These are phyloP conservation scores for Heterochromis multidens DNA, from an alignment of 2,113 vertebrate species.

Conservation along the genomic window DNA sequence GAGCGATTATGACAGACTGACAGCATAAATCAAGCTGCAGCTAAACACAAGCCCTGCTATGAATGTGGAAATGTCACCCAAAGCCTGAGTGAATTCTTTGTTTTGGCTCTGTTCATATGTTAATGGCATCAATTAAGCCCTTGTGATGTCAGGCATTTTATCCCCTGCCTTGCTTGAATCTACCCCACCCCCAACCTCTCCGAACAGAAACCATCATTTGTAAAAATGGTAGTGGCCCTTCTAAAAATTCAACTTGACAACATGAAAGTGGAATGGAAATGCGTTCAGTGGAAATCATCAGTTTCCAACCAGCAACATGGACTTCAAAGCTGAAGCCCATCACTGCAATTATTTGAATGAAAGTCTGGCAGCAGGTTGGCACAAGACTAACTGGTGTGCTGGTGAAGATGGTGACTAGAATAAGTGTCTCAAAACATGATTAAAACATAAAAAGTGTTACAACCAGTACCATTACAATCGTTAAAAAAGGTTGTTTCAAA, in stretches of 20 bases:
- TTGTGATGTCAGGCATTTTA: conserved; percentile 32
- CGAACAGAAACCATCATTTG: conserved; percentile 25
- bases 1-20: conserved; percentile 44
- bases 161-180: conserved; percentile 2
- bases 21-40: conserved; percentile 52
- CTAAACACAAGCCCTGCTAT: conserved; percentile 15
- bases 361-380: background rate
- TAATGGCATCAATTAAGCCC: conserved; percentile 60
- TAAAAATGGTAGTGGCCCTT: conserved; percentile 15
- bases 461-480: background rate
- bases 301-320: conserved; percentile 26
- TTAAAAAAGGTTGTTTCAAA: no score
- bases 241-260: conserved; percentile 49
- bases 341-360: conserved; percentile 42
- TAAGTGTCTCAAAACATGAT: background rate
- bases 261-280: conserved; percentile 68
- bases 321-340: conserved; percentile 62
- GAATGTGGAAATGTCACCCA: conserved; percentile 38
- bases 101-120: conserved; percentile 52
- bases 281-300: conserved; percentile 54
- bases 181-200: background rate
- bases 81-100: conserved; percentile 53
- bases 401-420: background rate
- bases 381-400: conserved; percentile 1
- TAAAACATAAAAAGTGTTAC: background rate